Evolutionary conservation across 2,113 vertebrate genomes (phyloP).

Genomic region (Pomatostomus ruficeps): DNA sequence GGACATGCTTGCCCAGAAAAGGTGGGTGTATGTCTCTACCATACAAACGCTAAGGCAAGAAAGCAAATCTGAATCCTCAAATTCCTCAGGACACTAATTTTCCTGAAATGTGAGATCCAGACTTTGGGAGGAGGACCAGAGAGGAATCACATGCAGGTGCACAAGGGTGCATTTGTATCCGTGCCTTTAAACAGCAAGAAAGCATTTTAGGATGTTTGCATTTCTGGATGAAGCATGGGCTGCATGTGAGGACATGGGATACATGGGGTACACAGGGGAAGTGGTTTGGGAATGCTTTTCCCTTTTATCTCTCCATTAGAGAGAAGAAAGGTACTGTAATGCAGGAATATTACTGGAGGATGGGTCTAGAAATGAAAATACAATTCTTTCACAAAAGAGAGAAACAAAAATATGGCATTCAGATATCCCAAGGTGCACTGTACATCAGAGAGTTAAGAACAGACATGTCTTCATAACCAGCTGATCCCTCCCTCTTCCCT

Average conservation of each 20-base stretch:
- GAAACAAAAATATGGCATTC: neutral
- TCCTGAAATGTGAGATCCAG: neutral
- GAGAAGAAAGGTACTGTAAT: neutral
- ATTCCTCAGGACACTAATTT: neutral
- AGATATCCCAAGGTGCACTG: neutral
- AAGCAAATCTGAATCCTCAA: neutral
- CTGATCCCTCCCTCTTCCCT: neutral
- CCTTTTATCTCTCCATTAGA: neutral
- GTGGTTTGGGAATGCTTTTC: neutral
- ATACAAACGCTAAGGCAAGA: neutral
- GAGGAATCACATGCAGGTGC: neutral
- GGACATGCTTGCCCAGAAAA: neutral
- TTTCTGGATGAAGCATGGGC: neutral
- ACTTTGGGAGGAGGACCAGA: neutral
- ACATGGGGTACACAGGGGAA: neutral
- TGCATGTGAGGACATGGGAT: neutral
- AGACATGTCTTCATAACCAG: neutral
- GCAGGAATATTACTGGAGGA: neutral
- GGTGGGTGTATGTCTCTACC: neutral
- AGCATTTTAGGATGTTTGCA: neutral
- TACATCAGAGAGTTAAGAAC: constrained; percentile 9
- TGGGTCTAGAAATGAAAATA: neutral
- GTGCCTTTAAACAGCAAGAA: neutral
- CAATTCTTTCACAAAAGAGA: neutral
- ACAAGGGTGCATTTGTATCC: neutral